Evolutionary conservation across 2,113 vertebrate genomes (phyloP), one percentile per base, ranked within the genome.

Genomic region (Microcebus tavaratra): DNA sequence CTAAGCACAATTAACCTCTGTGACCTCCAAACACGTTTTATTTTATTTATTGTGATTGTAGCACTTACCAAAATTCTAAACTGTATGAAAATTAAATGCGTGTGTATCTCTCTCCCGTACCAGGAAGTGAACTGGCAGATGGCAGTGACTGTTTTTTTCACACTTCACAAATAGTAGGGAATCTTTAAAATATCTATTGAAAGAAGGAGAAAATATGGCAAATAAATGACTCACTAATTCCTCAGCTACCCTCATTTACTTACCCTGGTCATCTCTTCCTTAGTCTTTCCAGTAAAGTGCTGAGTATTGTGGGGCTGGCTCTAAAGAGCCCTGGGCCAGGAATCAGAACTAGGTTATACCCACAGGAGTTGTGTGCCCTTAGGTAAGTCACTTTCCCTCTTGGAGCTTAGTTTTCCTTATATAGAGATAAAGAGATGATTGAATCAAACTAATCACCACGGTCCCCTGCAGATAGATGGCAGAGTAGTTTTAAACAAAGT

Each of bases 231-330:
- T 85, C 14, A 10, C 6, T 67, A 21, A 78, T 36, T 80, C 75
- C 70, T 90, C 61, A 80, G 36, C 36, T 18, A 18, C 6, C 4
- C 21, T 18, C 7, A 13, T 50, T 70, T 67, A 2, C 11, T 53
- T 65, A 13, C 11, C 12, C 27, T 23, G 2, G 11, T 42, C 48
- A 65, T 8, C 23, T 17, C 15, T n/a, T 57, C 8, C 12, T 68
- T 55, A 25, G 8, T 27, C 1, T 68, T 29, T n/a, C 1, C 27
- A 12, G 7, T 1, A 1, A 2, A 5, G 15, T 27, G 31, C 21
- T 42, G 5, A 42, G 27, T 4, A 17, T 13, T 0, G 1, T 2
- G 3, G 6, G 25, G 8, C 13, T 50, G 4, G 7, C 25, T 21
- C 21, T 55, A 39, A 50, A 9, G 63, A 78, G 5, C 7, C 2